phyloP scores from a whole-genome alignment of 2,113 vertebrate species.

The Zosterops borbonicus region DNA sequence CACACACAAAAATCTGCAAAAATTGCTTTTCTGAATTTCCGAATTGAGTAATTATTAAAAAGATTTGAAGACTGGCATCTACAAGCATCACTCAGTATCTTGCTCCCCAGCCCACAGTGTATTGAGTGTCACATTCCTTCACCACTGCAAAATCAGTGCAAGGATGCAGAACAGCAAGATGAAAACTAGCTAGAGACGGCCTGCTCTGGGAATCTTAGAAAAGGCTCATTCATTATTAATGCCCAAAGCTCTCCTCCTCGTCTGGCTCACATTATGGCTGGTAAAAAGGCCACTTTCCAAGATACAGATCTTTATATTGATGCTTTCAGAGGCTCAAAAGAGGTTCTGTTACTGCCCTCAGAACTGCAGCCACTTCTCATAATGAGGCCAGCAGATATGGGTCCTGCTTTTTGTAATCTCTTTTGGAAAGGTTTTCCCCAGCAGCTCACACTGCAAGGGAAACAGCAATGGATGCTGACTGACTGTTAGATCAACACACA shows the following conservation, averaged over 20 bases:
- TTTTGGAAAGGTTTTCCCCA: constrained; percentile 6
- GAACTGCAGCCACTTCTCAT: constrained; percentile 15
- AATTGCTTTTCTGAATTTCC: neutral
- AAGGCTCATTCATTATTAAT: constrained; percentile 61
- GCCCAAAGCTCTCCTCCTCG: constrained; percentile 18
- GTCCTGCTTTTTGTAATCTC: neutral
- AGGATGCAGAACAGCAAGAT: constrained; percentile 3
- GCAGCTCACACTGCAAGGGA: neutral
- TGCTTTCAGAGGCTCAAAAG: constrained; percentile 52
- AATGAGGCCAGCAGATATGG: neutral
- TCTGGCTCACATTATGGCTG: constrained; percentile 51
- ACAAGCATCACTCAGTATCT: neutral
- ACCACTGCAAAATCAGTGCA: constrained; percentile 15
- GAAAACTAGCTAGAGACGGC: neutral
- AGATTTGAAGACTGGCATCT: neutral
- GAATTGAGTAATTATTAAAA: neutral
- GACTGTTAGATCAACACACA: neutral
- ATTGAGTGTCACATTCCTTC: neutral
- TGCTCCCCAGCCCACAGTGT: neutral
- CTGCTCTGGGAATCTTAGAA: constrained; percentile 30
- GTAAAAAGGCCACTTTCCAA: constrained; percentile 51
- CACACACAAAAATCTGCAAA: neutral
- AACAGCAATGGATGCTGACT: neutral
- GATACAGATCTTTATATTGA: constrained; percentile 64
- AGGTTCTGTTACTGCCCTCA: constrained; percentile 30